Evolutionary conservation across 2,888 invertebrate genomes (phyloP), one percentile per base, ranked within the genome.

Genomic region (Cephus spinipes): DNA sequence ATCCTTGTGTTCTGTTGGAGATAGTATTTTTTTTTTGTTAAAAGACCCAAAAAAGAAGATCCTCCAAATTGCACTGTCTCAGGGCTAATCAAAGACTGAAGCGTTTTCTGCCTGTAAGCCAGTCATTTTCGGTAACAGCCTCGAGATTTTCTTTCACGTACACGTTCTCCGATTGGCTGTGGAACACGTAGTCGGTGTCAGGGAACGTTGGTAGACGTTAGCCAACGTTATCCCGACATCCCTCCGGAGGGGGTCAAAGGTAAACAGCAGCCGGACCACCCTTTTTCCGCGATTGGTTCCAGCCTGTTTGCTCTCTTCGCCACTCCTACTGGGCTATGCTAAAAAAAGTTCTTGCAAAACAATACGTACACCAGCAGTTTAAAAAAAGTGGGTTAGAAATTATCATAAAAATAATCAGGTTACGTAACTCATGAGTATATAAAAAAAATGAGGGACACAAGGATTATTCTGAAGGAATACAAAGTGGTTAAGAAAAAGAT

Each of bases 191-290:
- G 40, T 55, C 40, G 23, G 40, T 55, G 40, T 55, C 40, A 55
- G 40, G 23, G 40, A 55, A 55, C 71, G 71, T 30, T 32, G 12
- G 71, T 31, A 31, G 71, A 33, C 11, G 71, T 32, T 31, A 32
- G 15, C 71, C 71, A 31, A 33, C 71, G 71, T 71, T 35, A 30
- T 73, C 35, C 36, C 33, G 74, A 34, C 74, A 35, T 34, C 74
- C 74, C 74, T 73, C 33, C n/a, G 74, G 83, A 82, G 84, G 77
- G 15, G 77, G 80, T 71, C 71, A 77, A 85, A 86, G 87, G 86
- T 83, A 88, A 89, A 89, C 88, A 88, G 81, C 79, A 80, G 73
- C 83, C 77, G 89, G 85, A 86, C 89, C 88, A 88, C 87, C 88
- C 88, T 87, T 87, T 84, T 80, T 80, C 82, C 81, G 79, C 85